phyloP scores from a whole-genome alignment of 30 jellyfish, hydroid and myxozoan genomes.

The Mastigias papua region DNA sequence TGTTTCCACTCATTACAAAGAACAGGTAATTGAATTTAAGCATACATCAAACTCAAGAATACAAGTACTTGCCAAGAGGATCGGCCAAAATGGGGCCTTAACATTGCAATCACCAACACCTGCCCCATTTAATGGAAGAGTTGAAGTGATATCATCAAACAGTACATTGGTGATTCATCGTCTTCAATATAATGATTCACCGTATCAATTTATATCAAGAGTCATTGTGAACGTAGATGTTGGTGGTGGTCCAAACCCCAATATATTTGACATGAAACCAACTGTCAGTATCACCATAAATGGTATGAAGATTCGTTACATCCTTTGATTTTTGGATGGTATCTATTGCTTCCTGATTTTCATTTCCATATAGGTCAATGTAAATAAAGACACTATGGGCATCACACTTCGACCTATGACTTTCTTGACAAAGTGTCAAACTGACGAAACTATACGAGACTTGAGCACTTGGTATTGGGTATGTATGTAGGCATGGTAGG shows the following conservation, averaged over 20 bases:
- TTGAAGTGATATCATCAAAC: slow-evolving; percentile 29
- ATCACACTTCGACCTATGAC: no score
- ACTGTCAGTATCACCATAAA: not conserved
- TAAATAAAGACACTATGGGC: no score
- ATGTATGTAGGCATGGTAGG: no score
- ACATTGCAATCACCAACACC: not conserved
- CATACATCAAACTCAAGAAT: not conserved
- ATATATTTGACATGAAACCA: not conserved
- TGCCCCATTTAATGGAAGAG: slow-evolving; percentile 27
- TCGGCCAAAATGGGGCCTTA: not conserved
- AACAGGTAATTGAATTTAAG: slow-evolving; percentile 5
- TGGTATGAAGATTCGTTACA: slow-evolving; percentile 21
- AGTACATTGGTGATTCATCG: slow-evolving; percentile 28
- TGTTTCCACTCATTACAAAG: not conserved
- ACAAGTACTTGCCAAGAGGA: slow-evolving; percentile 20
- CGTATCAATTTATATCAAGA: not conserved
- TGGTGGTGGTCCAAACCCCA: not conserved
- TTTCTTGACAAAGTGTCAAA: no score
- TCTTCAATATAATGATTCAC: slow-evolving; percentile 16
- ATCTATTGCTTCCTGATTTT: no score
- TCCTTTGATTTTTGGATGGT: no score
- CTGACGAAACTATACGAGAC: no score
- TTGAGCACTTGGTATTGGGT: no score
- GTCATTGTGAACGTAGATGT: not conserved
- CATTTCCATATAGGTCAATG: no score